Percentiles rank a stretch among this genome's conserved stretches.
phyloP scores from a whole-genome alignment of 2,888 invertebrate species.

The Strigamia maritima region DNA sequence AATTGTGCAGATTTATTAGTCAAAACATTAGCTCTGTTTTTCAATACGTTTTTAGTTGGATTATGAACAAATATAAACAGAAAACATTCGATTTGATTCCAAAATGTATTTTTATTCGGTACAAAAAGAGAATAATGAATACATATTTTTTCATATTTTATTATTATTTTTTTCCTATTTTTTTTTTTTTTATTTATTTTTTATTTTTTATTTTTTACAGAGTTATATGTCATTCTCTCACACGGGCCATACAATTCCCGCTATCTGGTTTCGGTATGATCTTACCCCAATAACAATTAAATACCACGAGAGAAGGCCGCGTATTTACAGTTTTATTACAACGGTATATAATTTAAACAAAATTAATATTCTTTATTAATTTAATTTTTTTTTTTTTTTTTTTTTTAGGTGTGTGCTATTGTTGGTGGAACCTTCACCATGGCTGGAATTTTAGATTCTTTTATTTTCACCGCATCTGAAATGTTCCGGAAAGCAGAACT shows the following conservation, averaged over 20 bases:
- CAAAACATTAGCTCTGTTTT: no score
- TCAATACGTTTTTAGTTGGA: no score
- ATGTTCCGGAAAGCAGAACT: conserved; percentile 59
- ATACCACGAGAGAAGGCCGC: conserved; percentile 57
- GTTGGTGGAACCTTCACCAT: conserved; percentile 62
- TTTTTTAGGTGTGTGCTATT: conserved; percentile 58
- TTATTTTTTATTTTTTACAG: conserved; percentile 47
- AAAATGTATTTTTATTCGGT: no score
- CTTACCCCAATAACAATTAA: conserved; percentile 60
- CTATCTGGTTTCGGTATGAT: conserved; percentile 61
- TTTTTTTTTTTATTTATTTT: conserved; percentile 22
- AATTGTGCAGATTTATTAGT: no score
- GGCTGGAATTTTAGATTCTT: conserved; percentile 60
- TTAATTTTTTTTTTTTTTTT: background rate
- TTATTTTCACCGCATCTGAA: conserved; percentile 59
- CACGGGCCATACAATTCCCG: conserved; percentile 55
- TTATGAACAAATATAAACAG: no score
- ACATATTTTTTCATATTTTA: background rate
- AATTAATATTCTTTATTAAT: background rate
- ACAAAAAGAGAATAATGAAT: no score
- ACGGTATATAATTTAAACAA: conserved; percentile 50
- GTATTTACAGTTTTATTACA: conserved; percentile 59
- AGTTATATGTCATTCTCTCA: conserved; percentile 53
- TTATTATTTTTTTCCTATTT: background rate
- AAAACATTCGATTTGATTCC: no score